Evolutionary conservation across 2,888 invertebrate species (phyloP).

Genomic region (Melitaea athalia): DNA sequence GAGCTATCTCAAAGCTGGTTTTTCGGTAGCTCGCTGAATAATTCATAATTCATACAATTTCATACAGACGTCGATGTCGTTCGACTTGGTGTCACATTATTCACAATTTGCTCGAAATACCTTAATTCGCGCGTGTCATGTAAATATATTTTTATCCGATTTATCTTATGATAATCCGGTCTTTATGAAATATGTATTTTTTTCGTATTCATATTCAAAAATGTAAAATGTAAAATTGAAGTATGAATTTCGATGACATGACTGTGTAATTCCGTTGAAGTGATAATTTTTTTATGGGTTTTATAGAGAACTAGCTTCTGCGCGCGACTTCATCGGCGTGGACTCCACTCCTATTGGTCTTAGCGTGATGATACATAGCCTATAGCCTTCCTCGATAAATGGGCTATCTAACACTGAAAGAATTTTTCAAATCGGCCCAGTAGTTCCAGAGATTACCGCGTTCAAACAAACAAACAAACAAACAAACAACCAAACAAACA

Average conservation of each 20-base stretch:
- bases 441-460: too few relatives aligned
- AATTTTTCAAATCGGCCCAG: too few relatives aligned
- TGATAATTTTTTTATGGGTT: not conserved
- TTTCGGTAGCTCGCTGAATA: conserved; percentile 51
- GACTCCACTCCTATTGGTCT: too few relatives aligned
- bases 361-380: too few relatives aligned
- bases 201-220: conserved; percentile 9
- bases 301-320: not conserved
- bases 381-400: too few relatives aligned
- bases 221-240: conserved; percentile 6
- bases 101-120: conserved; percentile 66
- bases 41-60: conserved; percentile 71
- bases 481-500: too few relatives aligned
- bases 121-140: conserved; percentile 52
- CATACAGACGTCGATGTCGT: conserved; percentile 53
- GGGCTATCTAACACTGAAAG: too few relatives aligned
- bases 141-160: conserved; percentile 37
- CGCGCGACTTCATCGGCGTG: too few relatives aligned
- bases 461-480: too few relatives aligned
- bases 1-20: conserved; percentile 33
- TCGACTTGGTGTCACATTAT: conserved; percentile 65
- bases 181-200: conserved; percentile 14
- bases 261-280: not conserved
- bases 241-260: not conserved
- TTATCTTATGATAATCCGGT: conserved; percentile 28